phyloP scores from a whole-genome alignment of 2,797 vertebrate species.

The Chiloscyllium punctatum region DNA sequence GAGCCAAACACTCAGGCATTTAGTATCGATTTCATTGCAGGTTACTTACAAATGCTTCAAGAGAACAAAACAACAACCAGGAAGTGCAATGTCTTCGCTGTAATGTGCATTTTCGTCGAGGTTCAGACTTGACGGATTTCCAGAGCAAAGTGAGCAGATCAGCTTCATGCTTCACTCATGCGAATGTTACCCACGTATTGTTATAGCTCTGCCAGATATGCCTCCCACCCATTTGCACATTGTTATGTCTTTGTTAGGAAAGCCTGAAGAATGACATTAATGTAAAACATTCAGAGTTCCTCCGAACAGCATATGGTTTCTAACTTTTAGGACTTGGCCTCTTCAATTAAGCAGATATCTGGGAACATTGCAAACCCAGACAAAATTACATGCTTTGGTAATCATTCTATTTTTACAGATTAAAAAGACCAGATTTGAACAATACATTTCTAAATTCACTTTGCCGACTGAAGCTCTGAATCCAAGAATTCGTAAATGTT shows the following conservation, averaged over 20 bases:
- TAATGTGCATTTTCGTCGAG: not conserved
- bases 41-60: not conserved
- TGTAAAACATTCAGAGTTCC: constrained; percentile 1
- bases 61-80: not conserved
- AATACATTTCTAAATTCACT: not conserved
- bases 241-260: constrained; percentile 34
- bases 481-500: too few species aligned
- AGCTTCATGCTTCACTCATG: not conserved
- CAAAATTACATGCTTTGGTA: not conserved
- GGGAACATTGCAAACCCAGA: not conserved
- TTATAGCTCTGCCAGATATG: constrained; percentile 20
- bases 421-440: not conserved
- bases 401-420: not conserved
- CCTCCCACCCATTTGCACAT: not conserved
- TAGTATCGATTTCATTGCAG: not conserved
- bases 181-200: not conserved
- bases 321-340: not conserved
- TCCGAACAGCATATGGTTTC: constrained; percentile 20
- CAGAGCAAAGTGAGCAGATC: not conserved
- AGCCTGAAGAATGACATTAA: constrained; percentile 32
- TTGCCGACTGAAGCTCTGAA: not conserved
- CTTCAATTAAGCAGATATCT: not conserved
- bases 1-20: too few species aligned
- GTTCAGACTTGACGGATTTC: not conserved
- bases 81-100: not conserved